These are phyloP conservation scores for Neodiprion virginianus DNA, from an alignment of 1,140 invertebrate genomes.

Conservation along the genomic window DNA sequence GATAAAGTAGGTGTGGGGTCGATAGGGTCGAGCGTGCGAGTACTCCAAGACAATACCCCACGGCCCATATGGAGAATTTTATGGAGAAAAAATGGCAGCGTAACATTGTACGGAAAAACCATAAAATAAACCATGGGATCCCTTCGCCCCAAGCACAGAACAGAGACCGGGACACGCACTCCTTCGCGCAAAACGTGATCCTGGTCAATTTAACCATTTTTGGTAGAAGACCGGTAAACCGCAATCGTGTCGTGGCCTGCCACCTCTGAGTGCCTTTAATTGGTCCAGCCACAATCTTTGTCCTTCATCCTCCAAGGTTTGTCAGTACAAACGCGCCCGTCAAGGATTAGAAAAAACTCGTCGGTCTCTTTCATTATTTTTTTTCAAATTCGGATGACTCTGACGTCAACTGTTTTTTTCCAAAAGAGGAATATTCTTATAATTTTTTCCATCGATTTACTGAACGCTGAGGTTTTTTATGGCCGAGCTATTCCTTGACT, in stretches of 20 bases:
- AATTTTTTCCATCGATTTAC: no score
- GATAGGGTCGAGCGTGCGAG: not conserved
- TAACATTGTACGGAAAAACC: not conserved
- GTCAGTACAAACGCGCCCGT: not conserved
- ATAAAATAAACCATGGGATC: not conserved
- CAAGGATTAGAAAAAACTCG: not conserved
- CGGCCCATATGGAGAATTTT: conserved; percentile 7
- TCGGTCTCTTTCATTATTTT: not conserved
- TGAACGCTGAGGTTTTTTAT: no score
- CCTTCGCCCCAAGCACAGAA: not conserved
- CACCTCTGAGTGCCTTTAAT: not conserved
- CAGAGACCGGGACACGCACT: not conserved
- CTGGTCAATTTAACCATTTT: conserved; percentile 1
- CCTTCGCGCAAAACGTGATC: not conserved
- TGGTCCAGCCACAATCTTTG: not conserved
- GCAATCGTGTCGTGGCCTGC: not conserved
- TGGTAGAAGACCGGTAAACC: not conserved
- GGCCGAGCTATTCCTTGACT: no score
- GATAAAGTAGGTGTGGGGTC: not conserved
- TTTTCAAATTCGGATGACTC: not conserved
- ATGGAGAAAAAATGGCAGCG: not conserved
- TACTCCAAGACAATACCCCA: conserved; percentile 2
- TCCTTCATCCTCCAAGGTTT: no score
- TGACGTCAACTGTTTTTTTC: not conserved
- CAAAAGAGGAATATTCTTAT: no score